Conservation (phyloP, 2,113 vertebrate genomes). For the Notothenia rossii region DNA sequence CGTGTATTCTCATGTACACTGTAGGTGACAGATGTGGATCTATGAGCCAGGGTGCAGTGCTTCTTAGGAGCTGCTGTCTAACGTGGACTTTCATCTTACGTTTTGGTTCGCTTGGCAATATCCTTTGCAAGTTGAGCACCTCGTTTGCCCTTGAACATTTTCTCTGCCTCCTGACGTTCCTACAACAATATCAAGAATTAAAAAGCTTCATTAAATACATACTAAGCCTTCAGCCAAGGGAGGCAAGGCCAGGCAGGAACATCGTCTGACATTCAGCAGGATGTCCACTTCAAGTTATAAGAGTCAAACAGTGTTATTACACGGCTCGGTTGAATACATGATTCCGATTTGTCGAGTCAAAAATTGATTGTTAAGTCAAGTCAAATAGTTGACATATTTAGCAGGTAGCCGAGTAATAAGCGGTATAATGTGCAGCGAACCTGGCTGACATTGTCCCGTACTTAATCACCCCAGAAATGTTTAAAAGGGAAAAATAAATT, state of each 20-base stretch:
- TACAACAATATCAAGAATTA: conserved; percentile 93
- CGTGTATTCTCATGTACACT: background rate
- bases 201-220: conserved; percentile 50
- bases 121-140: conserved; percentile 99
- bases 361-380: no score
- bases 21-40: background rate
- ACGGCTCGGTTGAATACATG: no score
- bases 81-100: conserved; percentile 91
- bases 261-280: background rate
- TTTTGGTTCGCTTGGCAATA: conserved; percentile 99
- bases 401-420: no score
- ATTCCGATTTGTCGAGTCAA: no score
- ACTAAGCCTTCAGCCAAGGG: background rate
- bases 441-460: background rate
- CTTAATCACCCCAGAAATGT: background rate
- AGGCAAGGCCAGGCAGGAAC: background rate
- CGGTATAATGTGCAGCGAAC: no score
- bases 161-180: conserved; percentile 99
- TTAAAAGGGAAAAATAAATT: background rate
- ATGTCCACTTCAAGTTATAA: background rate
- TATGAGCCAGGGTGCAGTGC: conserved; percentile 78
- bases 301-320: background rate
- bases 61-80: conserved; percentile 89
- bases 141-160: conserved; percentile 99
- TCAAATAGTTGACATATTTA: no score